Percentiles rank a stretch among this genome's conserved stretches.
Conservation (phyloP, 2,113 vertebrate genomes). For the Syrmaticus mikado region DNA sequence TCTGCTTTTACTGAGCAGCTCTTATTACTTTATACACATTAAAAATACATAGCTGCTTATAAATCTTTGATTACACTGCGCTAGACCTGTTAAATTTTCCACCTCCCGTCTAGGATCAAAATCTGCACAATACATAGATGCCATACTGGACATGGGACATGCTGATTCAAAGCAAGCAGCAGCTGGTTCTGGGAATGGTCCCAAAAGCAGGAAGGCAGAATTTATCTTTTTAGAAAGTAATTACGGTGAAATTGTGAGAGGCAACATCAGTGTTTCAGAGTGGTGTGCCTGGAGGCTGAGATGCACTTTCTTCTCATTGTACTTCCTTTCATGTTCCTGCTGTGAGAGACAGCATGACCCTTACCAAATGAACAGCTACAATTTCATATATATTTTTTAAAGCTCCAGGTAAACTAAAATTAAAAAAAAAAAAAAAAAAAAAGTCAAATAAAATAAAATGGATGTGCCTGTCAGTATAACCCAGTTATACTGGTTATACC, state of each 20-base stretch:
- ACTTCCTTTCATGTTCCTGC: not conserved
- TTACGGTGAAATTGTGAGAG: rapidly evolving
- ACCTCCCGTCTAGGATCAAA: not conserved
- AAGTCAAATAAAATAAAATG: not conserved
- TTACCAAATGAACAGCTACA: not conserved
- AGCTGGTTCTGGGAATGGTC: not conserved
- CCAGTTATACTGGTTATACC: too few species aligned
- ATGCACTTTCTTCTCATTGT: not conserved
- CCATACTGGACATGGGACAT: not conserved
- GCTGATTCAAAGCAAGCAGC: not conserved
- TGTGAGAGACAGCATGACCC: not conserved
- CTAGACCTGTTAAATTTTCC: conserved; percentile 3
- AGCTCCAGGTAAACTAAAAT: not conserved
- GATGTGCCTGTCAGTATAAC: not conserved
- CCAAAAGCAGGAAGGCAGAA: not conserved
- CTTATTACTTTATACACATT: conserved; percentile 31
- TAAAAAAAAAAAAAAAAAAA: not conserved
- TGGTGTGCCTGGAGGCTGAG: not conserved
- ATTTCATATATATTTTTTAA: not conserved
- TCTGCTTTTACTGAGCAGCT: conserved; percentile 2
- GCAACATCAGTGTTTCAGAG: not conserved
- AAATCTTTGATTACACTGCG: conserved; percentile 14
- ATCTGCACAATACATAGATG: not conserved
- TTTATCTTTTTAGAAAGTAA: not conserved
- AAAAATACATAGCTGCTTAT: conserved; percentile 43